A percentile compares a stretch with the other conserved stretches of the same genome.
phyloP scores from a whole-genome alignment of 2,888 invertebrate genomes.

The Sarcophaga variegata region DNA sequence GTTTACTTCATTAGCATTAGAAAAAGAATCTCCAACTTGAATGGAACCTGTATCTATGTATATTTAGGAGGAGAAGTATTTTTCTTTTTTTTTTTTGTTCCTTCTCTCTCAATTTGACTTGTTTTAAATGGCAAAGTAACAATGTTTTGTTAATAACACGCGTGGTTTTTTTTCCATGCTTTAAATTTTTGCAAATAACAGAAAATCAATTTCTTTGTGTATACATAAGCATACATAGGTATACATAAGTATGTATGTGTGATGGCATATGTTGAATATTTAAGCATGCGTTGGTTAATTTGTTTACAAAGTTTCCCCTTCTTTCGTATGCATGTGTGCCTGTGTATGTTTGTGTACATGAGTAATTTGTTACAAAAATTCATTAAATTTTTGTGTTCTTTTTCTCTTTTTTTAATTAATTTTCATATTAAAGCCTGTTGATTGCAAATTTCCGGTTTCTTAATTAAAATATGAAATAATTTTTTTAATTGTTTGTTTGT shows the following conservation, averaged over 20 bases:
- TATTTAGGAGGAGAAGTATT: neutral
- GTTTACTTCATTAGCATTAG: no score
- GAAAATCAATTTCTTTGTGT: neutral
- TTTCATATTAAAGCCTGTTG: constrained; percentile 45
- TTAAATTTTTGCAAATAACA: no score
- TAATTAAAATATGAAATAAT: constrained; percentile 60
- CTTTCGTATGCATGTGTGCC: neutral
- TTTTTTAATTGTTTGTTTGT: no score
- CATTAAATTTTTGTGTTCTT: constrained; percentile 1
- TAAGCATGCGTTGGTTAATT: constrained; percentile 11
- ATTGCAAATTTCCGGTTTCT: constrained; percentile 65
- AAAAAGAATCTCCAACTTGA: neutral
- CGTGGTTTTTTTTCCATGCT: no score
- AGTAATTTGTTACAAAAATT: constrained; percentile 9
- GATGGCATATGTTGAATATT: no score
- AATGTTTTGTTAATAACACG: neutral
- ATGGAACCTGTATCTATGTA: neutral
- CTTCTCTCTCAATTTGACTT: neutral
- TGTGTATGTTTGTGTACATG: neutral
- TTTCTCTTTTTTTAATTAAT: neutral
- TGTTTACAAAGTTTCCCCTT: neutral
- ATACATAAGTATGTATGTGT: no score
- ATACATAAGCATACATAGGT: no score
- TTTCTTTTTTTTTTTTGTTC: neutral
- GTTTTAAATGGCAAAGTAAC: constrained; percentile 10